Conservation (phyloP, 2,113 vertebrate species). For the Uropsilus gracilis region DNA sequence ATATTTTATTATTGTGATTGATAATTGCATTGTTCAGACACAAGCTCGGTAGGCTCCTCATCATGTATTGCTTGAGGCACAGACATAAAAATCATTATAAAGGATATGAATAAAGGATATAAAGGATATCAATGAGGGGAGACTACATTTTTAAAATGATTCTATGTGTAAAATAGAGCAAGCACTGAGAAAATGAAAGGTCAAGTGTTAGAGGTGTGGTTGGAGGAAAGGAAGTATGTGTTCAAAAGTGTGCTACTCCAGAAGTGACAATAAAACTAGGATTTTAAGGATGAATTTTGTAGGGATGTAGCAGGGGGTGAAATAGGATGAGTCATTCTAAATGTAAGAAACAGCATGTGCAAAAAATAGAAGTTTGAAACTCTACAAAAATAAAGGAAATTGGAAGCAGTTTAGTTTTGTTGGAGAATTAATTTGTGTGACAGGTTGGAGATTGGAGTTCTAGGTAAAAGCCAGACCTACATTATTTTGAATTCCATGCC, state of each 20-base stretch:
- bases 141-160: background rate
- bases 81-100: background rate
- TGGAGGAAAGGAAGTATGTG: background rate
- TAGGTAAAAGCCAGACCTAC: background rate
- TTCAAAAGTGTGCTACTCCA: background rate
- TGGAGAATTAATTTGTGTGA: constrained; percentile 47
- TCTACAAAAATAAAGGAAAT: constrained; percentile 17
- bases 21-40: background rate
- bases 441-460: background rate
- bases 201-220: background rate
- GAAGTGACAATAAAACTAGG: background rate
- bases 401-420: constrained; percentile 14
- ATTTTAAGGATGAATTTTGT: constrained; percentile 13
- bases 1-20: background rate
- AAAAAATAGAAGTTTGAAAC: background rate
- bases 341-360: constrained; percentile 27
- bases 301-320: background rate
- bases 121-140: background rate
- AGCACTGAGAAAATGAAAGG: background rate
- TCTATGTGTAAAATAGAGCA: background rate
- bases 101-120: background rate
- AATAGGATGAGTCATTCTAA: constrained; percentile 26
- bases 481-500: background rate
- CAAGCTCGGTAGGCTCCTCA: background rate
- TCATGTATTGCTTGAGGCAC: background rate